phyloP scores from a whole-genome alignment of 2,113 vertebrate species.

The Istiophorus platypterus region DNA sequence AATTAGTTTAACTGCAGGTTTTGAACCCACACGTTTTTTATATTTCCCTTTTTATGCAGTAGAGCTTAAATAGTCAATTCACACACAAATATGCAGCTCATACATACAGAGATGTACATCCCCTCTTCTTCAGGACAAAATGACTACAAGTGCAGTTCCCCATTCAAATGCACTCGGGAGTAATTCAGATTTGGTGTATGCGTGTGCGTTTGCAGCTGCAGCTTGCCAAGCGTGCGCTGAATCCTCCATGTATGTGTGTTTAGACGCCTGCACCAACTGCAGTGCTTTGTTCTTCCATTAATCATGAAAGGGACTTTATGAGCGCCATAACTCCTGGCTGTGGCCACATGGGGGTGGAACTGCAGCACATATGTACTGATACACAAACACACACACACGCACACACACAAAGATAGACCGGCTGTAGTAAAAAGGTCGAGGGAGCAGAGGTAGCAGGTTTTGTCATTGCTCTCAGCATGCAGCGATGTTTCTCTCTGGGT shows the following conservation, averaged over 20 bases:
- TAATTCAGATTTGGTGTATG: background rate
- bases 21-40: background rate
- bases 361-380: conserved; percentile 24
- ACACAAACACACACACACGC: conserved; percentile 14
- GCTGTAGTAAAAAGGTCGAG: conserved; percentile 64
- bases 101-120: background rate
- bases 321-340: conserved; percentile 54
- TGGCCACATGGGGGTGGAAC: conserved; percentile 59
- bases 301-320: conserved; percentile 72
- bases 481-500: conserved; percentile 28
- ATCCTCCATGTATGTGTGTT: conserved; percentile 7
- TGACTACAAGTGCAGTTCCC: background rate
- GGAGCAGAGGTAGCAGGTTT: conserved; percentile 34
- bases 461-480: conserved; percentile 41
- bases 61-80: too few relatives aligned
- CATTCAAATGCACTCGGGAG: background rate
- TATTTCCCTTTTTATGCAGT: background rate
- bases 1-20: background rate
- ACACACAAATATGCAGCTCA: background rate
- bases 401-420: conserved; percentile 23
- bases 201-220: conserved; percentile 5
- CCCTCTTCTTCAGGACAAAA: conserved; percentile 6
- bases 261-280: conserved; percentile 42
- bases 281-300: conserved; percentile 66
- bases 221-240: conserved; percentile 28